Evolutionary conservation across 2,888 invertebrate genomes (phyloP).

Genomic region (Drosophila diplacantha): DNA sequence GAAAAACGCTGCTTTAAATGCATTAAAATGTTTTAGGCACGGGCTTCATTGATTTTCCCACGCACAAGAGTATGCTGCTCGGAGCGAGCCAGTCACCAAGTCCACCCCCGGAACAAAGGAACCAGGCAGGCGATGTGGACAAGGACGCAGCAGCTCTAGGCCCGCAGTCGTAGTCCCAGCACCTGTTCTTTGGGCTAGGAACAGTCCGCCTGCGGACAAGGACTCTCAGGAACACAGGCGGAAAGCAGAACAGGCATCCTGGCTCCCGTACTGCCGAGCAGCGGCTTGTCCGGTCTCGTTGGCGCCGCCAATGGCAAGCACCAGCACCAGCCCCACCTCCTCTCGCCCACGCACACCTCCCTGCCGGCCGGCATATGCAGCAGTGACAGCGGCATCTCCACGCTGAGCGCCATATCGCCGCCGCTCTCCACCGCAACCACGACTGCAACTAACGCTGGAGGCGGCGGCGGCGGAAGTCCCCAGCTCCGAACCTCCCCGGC

Average conservation of each 20-base stretch:
- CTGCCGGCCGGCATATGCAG: slow-evolving; percentile 70
- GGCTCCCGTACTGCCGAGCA: slow-evolving; percentile 77
- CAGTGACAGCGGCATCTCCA: slow-evolving; percentile 75
- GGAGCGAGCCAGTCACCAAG: slow-evolving; percentile 14
- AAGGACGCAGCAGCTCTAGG: slow-evolving; percentile 25
- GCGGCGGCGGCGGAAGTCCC: slow-evolving; percentile 51
- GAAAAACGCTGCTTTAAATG: slow-evolving; percentile 64
- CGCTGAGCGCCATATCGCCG: slow-evolving; percentile 73
- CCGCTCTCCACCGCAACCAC: slow-evolving; percentile 59
- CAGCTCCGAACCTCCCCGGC: slow-evolving; percentile 70
- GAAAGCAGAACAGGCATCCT: slow-evolving; percentile 44
- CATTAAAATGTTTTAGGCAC: slow-evolving; percentile 61
- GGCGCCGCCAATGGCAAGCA: slow-evolving; percentile 51
- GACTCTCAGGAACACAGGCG: slow-evolving; percentile 14
- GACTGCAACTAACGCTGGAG: slow-evolving; percentile 31
- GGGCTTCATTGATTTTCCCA: slow-evolving; percentile 67
- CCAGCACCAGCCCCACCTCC: slow-evolving; percentile 49
- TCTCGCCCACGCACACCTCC: slow-evolving; percentile 67
- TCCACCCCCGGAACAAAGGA: slow-evolving; percentile 29
- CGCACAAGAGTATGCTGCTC: slow-evolving; percentile 64
- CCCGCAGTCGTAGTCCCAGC: slow-evolving; percentile 16
- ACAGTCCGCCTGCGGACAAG: slow-evolving; percentile 4
- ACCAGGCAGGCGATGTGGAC: slow-evolving; percentile 34
- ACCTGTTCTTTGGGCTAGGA: slow-evolving; percentile 9
- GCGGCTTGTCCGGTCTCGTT: slow-evolving; percentile 72